These are phyloP conservation scores for Caloenas nicobarica DNA, from an alignment of 2,113 vertebrate genomes.

Conservation along the genomic window DNA sequence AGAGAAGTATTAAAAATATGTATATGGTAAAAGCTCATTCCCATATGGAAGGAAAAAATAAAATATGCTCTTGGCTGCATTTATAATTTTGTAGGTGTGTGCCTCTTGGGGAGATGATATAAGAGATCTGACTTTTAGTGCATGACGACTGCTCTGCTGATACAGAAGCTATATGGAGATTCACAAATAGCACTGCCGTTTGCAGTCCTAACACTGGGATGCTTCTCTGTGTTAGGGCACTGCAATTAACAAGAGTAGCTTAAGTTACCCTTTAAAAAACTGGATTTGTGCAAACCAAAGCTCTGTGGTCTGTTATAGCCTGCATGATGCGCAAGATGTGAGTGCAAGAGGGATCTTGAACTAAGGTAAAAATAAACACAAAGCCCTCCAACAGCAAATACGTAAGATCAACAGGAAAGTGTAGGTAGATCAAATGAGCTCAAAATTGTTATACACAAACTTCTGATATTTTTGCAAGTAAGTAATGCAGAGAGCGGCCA, in stretches of 20 bases:
- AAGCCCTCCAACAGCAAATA: accelerated
- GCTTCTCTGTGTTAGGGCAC: not conserved
- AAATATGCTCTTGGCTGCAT: not conserved
- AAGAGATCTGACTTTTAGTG: not conserved
- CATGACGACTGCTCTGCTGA: not conserved
- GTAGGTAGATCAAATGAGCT: not conserved
- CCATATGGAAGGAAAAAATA: not conserved
- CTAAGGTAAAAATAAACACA: not conserved
- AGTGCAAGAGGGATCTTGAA: not conserved
- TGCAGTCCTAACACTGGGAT: not conserved
- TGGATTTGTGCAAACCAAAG: not conserved
- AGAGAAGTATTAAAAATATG: not conserved
- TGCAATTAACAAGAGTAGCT: not conserved
- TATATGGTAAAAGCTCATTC: not conserved
- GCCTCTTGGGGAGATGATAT: not conserved
- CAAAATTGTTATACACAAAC: not conserved
- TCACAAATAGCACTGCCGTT: not conserved
- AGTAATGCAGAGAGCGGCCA: not conserved
- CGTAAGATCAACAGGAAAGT: not conserved
- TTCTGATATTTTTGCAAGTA: not conserved
- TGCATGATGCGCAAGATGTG: accelerated
- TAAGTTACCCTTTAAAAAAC: not conserved
- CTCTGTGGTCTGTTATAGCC: not conserved
- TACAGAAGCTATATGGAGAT: not conserved
- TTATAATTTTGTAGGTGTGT: not conserved